These are phyloP conservation scores for Luidia sarsii DNA, from an alignment of 53 echinoderm and acorn worm species.

Conservation along the genomic window DNA sequence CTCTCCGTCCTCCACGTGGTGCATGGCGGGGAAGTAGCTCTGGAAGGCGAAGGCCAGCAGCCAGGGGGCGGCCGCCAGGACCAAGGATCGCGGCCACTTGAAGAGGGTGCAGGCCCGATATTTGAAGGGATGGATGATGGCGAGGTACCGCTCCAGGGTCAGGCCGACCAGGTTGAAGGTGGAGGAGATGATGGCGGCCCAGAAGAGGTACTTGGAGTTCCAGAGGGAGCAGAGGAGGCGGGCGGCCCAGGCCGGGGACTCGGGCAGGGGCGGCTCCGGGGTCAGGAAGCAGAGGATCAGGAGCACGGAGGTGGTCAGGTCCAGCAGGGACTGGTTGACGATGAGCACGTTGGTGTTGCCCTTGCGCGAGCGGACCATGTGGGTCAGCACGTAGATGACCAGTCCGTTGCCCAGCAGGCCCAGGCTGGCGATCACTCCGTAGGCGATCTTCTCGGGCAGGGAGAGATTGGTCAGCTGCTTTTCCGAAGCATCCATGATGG, in stretches of 20 bases:
- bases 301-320: slow-evolving; percentile 32
- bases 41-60: slow-evolving; percentile 22
- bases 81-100: slow-evolving; percentile 15
- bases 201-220: slow-evolving; percentile 46
- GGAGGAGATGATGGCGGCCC: slow-evolving; percentile 40
- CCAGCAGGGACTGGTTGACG: slow-evolving; percentile 46
- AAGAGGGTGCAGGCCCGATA: slow-evolving; percentile 25
- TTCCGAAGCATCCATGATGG: neutral
- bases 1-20: slow-evolving; percentile 10
- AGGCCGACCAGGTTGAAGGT: slow-evolving; percentile 36
- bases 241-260: slow-evolving; percentile 8
- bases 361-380: slow-evolving; percentile 35
- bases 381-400: slow-evolving; percentile 72
- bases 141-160: slow-evolving; percentile 47
- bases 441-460: slow-evolving; percentile 29
- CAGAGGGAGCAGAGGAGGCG: slow-evolving; percentile 32
- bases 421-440: slow-evolving; percentile 75
- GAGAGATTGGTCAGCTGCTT: slow-evolving; percentile 6
- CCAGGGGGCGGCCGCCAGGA: neutral
- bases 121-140: slow-evolving; percentile 48
- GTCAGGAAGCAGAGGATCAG: slow-evolving; percentile 25
- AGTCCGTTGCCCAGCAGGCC: slow-evolving; percentile 76
- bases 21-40: slow-evolving; percentile 23
- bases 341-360: slow-evolving; percentile 35
- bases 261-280: slow-evolving; percentile 1